These are phyloP conservation scores for Eumeta japonica DNA, from an alignment of 1,140 invertebrate genomes.

Conservation along the genomic window DNA sequence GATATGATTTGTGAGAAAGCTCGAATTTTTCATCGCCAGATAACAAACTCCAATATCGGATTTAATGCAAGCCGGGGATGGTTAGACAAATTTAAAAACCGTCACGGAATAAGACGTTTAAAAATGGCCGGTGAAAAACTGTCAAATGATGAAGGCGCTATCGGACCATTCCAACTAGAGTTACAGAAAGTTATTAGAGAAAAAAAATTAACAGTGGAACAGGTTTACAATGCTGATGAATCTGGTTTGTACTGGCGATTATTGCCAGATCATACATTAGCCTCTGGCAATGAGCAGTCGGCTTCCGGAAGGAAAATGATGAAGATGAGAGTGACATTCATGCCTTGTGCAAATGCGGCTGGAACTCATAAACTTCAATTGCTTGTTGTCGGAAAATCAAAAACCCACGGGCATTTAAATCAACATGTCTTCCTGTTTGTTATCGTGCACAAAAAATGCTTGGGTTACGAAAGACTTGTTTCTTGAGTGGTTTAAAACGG, in stretches of 20 bases:
- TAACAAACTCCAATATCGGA: no score
- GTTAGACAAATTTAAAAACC: constrained; percentile 21
- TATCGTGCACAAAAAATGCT: no score
- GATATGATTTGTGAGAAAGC: no score
- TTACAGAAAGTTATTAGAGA: constrained; percentile 11
- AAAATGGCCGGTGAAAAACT: constrained; percentile 25
- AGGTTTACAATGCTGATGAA: constrained; percentile 37
- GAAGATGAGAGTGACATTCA: constrained; percentile 33
- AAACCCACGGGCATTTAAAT: constrained; percentile 26
- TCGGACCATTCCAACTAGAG: constrained; percentile 9
- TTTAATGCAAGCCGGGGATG: constrained; percentile 24
- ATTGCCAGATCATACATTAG: constrained; percentile 27
- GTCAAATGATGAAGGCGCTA: no score
- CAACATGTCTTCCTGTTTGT: constrained; percentile 16
- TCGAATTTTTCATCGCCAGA: no score
- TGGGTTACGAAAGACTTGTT: no score
- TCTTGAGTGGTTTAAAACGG: constrained; percentile 31
- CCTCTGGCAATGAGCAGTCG: constrained; percentile 16
- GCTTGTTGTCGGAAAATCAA: constrained; percentile 28
- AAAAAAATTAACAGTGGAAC: no score
- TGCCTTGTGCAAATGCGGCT: constrained; percentile 34
- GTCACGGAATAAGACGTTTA: constrained; percentile 21
- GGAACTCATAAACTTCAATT: constrained; percentile 32
- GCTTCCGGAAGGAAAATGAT: constrained; percentile 23
- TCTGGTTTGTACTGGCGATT: constrained; percentile 27